These are phyloP conservation scores for Lepidothrix coronata DNA, from an alignment of 2,113 vertebrate species.

Conservation along the genomic window DNA sequence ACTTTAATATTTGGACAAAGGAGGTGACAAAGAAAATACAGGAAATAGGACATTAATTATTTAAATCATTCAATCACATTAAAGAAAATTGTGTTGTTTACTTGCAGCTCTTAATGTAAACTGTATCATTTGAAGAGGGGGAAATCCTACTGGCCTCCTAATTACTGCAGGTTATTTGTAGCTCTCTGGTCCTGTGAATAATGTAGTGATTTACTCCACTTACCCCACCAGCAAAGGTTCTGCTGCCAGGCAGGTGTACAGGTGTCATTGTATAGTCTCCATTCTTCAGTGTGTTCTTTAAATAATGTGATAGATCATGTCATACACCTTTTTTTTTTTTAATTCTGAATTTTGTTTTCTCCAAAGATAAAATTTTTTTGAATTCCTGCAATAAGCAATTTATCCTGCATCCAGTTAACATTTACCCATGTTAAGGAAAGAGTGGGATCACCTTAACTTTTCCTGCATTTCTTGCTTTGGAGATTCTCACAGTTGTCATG, in stretches of 20 bases:
- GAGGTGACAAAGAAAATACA: not conserved
- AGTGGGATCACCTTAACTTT: not conserved
- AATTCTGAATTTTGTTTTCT: conserved; percentile 16
- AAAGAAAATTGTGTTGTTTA: not conserved
- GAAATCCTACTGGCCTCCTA: not conserved
- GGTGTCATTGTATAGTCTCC: not conserved
- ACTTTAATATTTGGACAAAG: not conserved
- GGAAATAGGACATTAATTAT: not conserved
- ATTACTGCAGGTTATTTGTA: not conserved
- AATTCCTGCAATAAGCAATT: conserved; percentile 37
- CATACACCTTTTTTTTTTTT: not conserved
- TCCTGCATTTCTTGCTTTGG: not conserved
- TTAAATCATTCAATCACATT: not conserved
- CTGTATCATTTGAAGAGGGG: not conserved
- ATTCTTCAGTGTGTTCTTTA: not conserved
- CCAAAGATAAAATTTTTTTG: not conserved
- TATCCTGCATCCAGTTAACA: conserved; percentile 5
- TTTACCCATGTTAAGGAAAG: not conserved
- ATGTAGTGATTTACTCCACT: not conserved
- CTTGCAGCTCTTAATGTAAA: not conserved
- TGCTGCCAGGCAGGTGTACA: not conserved
- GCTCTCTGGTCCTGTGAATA: not conserved
- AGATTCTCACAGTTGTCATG: not conserved
- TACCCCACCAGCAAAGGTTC: not conserved
- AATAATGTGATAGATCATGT: not conserved